Evolutionary conservation across 2,888 invertebrate genomes (phyloP).

Genomic region (Ophion obscuratus): DNA sequence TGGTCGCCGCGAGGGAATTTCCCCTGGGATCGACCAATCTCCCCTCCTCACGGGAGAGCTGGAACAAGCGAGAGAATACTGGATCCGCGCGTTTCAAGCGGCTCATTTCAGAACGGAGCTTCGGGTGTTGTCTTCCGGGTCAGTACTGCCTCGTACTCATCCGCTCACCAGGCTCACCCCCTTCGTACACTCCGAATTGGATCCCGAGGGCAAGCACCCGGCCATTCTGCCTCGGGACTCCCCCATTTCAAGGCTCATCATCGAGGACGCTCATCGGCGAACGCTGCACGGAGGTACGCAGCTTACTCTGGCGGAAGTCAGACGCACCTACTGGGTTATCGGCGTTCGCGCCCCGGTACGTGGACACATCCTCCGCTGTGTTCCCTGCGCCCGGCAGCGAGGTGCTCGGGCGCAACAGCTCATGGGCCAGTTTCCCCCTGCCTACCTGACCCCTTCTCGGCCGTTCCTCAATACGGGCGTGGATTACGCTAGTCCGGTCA

Average conservation of each 20-base stretch:
- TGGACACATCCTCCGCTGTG: slow-evolving; percentile 42
- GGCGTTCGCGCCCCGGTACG: too few relatives aligned
- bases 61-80: background rate
- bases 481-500: slow-evolving; percentile 38
- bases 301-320: too few relatives aligned
- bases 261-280: background rate
- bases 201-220: slow-evolving; percentile 34
- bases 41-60: too few relatives aligned
- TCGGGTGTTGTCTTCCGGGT: background rate
- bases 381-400: slow-evolving; percentile 34
- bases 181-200: slow-evolving; percentile 14
- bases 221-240: slow-evolving; percentile 22
- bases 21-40: too few relatives aligned
- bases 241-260: background rate
- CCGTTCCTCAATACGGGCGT: slow-evolving; percentile 47
- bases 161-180: slow-evolving; percentile 25
- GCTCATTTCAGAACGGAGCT: slow-evolving; percentile 6
- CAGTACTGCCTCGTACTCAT: background rate
- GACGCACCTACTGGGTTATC: too few relatives aligned
- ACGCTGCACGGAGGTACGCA: background rate
- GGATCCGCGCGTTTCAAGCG: slow-evolving; percentile 6
- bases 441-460: slow-evolving; percentile 29
- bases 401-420: slow-evolving; percentile 60
- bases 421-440: slow-evolving; percentile 73
- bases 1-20: background rate